Conservation (phyloP, 2,113 vertebrate species). For the Pelobates fuscus region DNA sequence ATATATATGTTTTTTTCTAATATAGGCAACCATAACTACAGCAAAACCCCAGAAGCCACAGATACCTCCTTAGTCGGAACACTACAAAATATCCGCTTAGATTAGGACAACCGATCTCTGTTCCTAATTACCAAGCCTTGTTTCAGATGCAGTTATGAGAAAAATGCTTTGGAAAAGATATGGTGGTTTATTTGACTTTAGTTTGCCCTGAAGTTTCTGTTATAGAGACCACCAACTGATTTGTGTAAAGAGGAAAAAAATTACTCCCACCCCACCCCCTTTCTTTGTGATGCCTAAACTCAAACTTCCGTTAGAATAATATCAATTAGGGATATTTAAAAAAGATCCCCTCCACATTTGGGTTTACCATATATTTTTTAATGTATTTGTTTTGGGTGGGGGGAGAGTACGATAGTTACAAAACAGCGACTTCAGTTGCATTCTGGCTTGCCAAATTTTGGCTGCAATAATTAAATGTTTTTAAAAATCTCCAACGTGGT, state of each 20-base stretch:
- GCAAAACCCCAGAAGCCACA: conserved; percentile 2
- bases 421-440: too few species aligned
- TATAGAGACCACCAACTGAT: conserved; percentile 4
- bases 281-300: background rate
- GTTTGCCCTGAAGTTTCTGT: conserved; percentile 23
- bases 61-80: background rate
- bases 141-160: conserved; percentile 32
- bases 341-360: too few species aligned
- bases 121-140: conserved; percentile 28
- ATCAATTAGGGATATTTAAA: background rate
- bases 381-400: too few species aligned
- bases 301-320: background rate
- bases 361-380: too few species aligned
- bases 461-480: too few species aligned
- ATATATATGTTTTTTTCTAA: background rate
- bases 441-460: too few species aligned
- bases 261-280: background rate
- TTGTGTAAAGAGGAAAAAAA: background rate
- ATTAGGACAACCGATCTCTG: conserved; percentile 3
- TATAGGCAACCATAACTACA: background rate
- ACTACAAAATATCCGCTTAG: conserved; percentile 14
- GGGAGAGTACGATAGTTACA: too few species aligned
- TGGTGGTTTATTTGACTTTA: conserved; percentile 38
- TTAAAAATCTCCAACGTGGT: too few species aligned
- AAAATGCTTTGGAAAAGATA: conserved; percentile 24